Evolutionary conservation across 2,888 invertebrate genomes (phyloP), one percentile per base, ranked within the genome.

Genomic region (Gnatocerus cornutus): DNA sequence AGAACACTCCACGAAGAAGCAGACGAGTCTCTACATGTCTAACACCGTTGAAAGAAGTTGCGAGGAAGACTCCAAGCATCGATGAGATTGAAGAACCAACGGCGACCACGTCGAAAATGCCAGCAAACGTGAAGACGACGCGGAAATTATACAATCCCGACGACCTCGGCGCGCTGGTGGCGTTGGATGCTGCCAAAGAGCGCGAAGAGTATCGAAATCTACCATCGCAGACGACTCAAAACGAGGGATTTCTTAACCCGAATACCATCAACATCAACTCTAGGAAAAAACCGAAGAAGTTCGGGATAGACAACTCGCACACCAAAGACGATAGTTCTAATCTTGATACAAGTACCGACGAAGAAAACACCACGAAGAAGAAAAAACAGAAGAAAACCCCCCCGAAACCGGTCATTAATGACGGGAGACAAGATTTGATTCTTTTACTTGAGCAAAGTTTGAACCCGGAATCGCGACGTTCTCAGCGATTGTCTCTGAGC

Each of bases 141-240:
- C 33, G 72, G 41, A 74, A 73, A 68, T 66, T 80, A 5, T 80
- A 77, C 64, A 74, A 79, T 69, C 80, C 80, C 9, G 66, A 71
- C 13, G 69, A 76, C 7, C n/a, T 29, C 9, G 10, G 3, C 2
- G 27, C 71, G 1, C 45, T 68, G 12, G 55, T 30, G 30, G 27
- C 64, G 9, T 3, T 58, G 1, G 41, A 56, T 9, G 77, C 78
- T 53, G 76, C 79, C 13, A 30, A 70, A 52, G 77, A 79, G 50
- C 41, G 77, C 1, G 30, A 63, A 27, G 53, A 50, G 1, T 21
- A 61, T 30, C 10, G 1, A 3, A 37, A 12, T 7, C 48, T 39
- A 21, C 48, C 48, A 12, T 7, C 48, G 21, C 16, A 39, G 16
- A 46, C 30, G 21, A 46, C 30, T 21, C 61, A 46, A 61, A 16